A percentile compares a stretch with the other conserved stretches of the same genome.
Evolutionary conservation across 2,888 invertebrate species (phyloP).

Genomic region (Drosophila niveifrons): DNA sequence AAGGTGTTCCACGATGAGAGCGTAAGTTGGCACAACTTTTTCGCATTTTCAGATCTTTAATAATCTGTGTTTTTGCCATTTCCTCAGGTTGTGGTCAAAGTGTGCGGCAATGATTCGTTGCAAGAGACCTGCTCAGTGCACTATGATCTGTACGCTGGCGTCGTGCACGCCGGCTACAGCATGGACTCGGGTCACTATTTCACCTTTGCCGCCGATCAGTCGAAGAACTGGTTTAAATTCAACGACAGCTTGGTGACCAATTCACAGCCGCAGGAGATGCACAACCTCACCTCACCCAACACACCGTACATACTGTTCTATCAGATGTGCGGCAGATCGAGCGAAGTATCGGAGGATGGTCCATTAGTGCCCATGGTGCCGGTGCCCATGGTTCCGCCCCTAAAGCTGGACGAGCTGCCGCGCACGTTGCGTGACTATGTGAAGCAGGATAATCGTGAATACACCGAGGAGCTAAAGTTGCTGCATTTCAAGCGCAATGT

Average conservation of each 20-base stretch:
- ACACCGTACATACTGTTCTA: slow-evolving; percentile 95
- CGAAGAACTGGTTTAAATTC: slow-evolving; percentile 90
- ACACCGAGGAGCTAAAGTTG: slow-evolving; percentile 79
- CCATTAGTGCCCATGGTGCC: slow-evolving; percentile 76
- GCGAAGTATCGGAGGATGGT: slow-evolving; percentile 63
- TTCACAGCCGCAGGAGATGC: slow-evolving; percentile 88
- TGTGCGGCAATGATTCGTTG: slow-evolving; percentile 81
- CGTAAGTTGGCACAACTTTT: slow-evolving; percentile 50
- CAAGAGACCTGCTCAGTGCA: slow-evolving; percentile 85
- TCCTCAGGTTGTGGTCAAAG: slow-evolving; percentile 84
- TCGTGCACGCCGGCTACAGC: slow-evolving; percentile 93
- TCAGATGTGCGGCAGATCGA: slow-evolving; percentile 85
- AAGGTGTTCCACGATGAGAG: slow-evolving; percentile 88
- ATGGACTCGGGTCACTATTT: slow-evolving; percentile 96
- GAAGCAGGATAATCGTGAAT: slow-evolving; percentile 82
- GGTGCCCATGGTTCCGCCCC: slow-evolving; percentile 76
- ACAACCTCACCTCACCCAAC: slow-evolving; percentile 89
- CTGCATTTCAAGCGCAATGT: slow-evolving; percentile 74
- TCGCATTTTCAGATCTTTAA: too few relatives aligned
- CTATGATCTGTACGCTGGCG: slow-evolving; percentile 92
- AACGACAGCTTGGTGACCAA: slow-evolving; percentile 91
- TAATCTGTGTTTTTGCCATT: too few relatives aligned
- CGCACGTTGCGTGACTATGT: slow-evolving; percentile 82
- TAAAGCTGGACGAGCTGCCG: slow-evolving; percentile 83
- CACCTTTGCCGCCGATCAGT: slow-evolving; percentile 90